These are phyloP conservation scores for Mus spretus DNA, from an alignment of 2,797 vertebrate species.

Conservation along the genomic window DNA sequence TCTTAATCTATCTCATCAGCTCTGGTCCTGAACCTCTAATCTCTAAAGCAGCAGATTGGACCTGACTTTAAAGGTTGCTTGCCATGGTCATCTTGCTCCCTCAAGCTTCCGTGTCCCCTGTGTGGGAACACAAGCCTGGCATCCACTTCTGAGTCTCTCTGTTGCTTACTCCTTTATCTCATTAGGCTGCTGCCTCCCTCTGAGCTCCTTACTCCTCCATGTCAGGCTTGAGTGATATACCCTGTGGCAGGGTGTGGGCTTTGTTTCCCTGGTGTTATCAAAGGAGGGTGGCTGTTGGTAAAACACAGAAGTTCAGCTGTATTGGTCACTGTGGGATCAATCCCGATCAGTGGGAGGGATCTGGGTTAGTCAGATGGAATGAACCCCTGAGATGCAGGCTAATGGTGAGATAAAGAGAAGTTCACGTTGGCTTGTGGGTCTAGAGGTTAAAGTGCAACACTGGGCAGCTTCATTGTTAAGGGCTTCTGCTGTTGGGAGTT, in stretches of 20 bases:
- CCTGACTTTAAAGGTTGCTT: not conserved
- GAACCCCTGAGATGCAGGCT: not conserved
- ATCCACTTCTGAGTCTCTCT: not conserved
- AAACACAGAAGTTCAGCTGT: not conserved
- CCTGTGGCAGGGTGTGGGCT: not conserved
- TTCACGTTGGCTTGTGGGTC: not conserved
- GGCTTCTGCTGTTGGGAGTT: not conserved
- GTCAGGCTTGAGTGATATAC: not conserved
- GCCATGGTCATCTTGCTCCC: not conserved
- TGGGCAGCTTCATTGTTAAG: not conserved
- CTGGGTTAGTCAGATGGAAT: not conserved
- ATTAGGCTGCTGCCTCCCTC: not conserved
- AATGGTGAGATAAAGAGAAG: not conserved
- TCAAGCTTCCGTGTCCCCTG: not conserved
- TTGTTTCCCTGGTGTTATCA: not conserved
- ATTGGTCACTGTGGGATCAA: not conserved
- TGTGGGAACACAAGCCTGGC: not conserved
- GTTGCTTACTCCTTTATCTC: not conserved
- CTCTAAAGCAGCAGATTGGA: not conserved
- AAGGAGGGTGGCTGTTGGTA: not conserved
- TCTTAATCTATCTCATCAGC: constrained; percentile 24
- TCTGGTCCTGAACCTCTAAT: not conserved
- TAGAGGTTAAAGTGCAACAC: not conserved
- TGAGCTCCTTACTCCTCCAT: not conserved
- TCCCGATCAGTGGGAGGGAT: not conserved